Evolutionary conservation across 2,888 invertebrate genomes (phyloP).

Genomic region (Aphelenchoides bicaudatus): DNA sequence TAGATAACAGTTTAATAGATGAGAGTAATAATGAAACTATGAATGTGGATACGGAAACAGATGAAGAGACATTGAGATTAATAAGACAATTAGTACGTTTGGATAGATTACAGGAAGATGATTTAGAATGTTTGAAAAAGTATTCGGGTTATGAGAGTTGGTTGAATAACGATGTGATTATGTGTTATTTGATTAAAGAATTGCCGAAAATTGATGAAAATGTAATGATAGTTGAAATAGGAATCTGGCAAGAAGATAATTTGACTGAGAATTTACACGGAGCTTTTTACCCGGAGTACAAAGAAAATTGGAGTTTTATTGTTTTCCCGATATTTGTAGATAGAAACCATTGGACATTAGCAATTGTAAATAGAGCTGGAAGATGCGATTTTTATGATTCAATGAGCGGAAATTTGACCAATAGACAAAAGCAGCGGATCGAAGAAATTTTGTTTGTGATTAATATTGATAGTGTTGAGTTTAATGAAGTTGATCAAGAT

Average conservation of each 20-base stretch:
- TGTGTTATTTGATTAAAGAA: neutral
- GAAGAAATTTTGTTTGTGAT: neutral
- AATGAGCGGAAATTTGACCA: neutral
- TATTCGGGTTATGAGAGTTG: neutral
- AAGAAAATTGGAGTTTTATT: neutral
- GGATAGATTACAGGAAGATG: too few species aligned
- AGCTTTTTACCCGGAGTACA: neutral
- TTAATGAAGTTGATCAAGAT: neutral
- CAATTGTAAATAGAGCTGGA: neutral
- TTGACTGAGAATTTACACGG: neutral
- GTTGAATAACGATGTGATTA: neutral
- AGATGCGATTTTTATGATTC: neutral
- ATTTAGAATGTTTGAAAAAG: neutral
- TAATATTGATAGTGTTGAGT: neutral
- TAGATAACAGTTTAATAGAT: too few species aligned
- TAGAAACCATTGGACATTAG: neutral
- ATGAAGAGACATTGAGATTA: too few species aligned
- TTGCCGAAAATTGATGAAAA: constrained; percentile 6
- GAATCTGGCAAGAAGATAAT: neutral
- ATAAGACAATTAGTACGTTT: too few species aligned
- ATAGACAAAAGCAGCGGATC: neutral
- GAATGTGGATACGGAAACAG: too few species aligned
- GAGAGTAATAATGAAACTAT: too few species aligned
- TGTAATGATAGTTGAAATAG: neutral
- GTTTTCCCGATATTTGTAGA: neutral